Conservation (phyloP, 2,113 vertebrate genomes). For the Athene noctua region DNA sequence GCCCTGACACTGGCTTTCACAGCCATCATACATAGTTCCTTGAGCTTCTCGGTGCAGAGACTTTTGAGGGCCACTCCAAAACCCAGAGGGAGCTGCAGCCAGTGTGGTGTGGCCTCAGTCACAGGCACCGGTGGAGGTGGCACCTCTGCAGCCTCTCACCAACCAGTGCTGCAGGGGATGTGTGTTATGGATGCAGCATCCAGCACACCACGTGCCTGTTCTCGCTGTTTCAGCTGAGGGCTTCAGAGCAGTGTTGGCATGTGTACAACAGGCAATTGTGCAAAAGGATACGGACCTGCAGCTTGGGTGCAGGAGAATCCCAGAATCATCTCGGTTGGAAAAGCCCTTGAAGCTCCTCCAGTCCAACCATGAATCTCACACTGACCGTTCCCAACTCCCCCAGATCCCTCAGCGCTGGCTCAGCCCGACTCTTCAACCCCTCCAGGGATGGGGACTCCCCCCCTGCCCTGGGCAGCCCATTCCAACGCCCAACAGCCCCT, state of each 20-base stretch:
- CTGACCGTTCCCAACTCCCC: too few species aligned
- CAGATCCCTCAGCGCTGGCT: too few species aligned
- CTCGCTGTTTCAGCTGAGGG: background rate
- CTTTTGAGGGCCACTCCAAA: background rate
- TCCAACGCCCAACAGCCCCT: too few species aligned
- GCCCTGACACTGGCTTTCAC: accelerated
- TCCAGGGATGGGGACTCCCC: too few species aligned
- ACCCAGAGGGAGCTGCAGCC: background rate
- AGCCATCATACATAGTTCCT: background rate
- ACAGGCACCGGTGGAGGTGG: accelerated
- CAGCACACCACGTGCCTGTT: accelerated
- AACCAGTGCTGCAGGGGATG: background rate
- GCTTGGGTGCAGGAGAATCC: background rate
- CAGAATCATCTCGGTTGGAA: too few species aligned
- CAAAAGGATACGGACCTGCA: too few species aligned
- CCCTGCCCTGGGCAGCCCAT: too few species aligned
- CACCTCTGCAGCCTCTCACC: background rate
- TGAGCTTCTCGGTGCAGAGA: background rate
- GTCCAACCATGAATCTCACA: too few species aligned
- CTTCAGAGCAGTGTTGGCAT: background rate
- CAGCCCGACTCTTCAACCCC: too few species aligned
- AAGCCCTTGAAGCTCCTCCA: too few species aligned
- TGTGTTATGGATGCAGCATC: accelerated
- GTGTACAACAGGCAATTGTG: too few species aligned
- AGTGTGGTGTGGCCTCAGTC: background rate